Evolutionary conservation across 2,797 vertebrate genomes (phyloP).

Genomic region (Distichodus sexfasciatus): DNA sequence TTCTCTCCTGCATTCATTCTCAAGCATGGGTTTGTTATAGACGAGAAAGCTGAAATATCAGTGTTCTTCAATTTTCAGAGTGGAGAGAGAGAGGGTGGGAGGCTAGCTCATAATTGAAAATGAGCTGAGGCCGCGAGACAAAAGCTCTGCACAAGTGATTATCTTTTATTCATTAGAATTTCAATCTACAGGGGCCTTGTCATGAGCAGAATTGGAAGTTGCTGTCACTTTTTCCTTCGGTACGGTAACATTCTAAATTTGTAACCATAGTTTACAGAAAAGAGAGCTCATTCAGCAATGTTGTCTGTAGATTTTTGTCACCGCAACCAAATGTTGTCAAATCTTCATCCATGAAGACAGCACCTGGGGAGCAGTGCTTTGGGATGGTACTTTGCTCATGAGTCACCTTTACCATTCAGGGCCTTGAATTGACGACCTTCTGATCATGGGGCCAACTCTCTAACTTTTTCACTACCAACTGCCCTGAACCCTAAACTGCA

Average conservation of each 20-base stretch:
- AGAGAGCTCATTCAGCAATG: too few relatives aligned
- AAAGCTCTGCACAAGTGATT: conserved; percentile 66
- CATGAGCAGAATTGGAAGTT: conserved; percentile 65
- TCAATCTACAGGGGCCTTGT: conserved; percentile 61
- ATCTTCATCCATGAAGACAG: too few relatives aligned
- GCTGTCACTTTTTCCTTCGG: conserved; percentile 53
- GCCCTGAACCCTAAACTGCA: too few relatives aligned
- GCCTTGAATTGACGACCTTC: too few relatives aligned
- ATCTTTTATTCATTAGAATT: conserved; percentile 72
- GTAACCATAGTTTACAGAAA: too few relatives aligned
- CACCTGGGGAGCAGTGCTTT: too few relatives aligned
- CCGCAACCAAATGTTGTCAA: too few relatives aligned
- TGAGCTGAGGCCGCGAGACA: conserved; percentile 63
- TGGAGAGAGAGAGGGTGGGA: conserved; percentile 34
- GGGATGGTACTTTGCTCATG: too few relatives aligned
- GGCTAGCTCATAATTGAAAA: conserved; percentile 64
- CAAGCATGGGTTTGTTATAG: conserved; percentile 16
- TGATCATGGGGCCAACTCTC: too few relatives aligned
- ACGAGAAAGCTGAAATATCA: conserved; percentile 30
- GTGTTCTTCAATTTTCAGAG: conserved; percentile 14
- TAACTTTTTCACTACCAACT: too few relatives aligned
- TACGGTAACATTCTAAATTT: conserved; percentile 56
- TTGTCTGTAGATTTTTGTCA: too few relatives aligned
- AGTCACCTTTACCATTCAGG: too few relatives aligned
- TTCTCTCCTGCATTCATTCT: not conserved